Conservation (phyloP, 2,113 vertebrate genomes). For the Psephotus haematonotus region DNA sequence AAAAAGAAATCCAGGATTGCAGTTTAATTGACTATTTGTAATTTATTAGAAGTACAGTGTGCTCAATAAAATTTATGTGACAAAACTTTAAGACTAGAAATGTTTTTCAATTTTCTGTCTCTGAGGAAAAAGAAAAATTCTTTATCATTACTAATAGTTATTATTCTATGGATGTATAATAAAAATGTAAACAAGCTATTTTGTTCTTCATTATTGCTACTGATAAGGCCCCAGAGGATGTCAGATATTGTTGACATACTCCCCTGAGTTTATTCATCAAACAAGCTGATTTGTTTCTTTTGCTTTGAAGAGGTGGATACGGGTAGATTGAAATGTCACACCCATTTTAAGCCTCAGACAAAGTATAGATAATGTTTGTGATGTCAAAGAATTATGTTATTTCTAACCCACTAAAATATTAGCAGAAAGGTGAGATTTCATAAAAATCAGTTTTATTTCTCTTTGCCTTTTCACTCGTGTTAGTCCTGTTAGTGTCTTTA, state of each 20-base stretch:
- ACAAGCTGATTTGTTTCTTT: neutral
- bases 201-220: neutral
- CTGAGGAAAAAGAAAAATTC: neutral
- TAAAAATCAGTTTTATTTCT: neutral
- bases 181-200: neutral
- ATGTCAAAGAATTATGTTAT: neutral
- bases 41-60: neutral
- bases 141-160: neutral
- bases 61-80: neutral
- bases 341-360: neutral
- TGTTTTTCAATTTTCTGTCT: neutral
- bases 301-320: neutral
- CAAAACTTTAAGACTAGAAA: neutral
- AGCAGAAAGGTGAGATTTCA: neutral
- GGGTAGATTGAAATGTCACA: neutral
- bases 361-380: neutral
- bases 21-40: neutral
- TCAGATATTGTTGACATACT: neutral
- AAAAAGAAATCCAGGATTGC: neutral
- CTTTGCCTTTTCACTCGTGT: neutral
- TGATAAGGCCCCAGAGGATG: neutral
- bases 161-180: neutral
- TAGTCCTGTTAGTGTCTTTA: neutral
- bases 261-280: neutral
- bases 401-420: neutral